A percentile compares a stretch with the other conserved stretches of the same genome.
Conservation (phyloP, 2,888 invertebrate species). For the Petrolisthes manimaculis region DNA sequence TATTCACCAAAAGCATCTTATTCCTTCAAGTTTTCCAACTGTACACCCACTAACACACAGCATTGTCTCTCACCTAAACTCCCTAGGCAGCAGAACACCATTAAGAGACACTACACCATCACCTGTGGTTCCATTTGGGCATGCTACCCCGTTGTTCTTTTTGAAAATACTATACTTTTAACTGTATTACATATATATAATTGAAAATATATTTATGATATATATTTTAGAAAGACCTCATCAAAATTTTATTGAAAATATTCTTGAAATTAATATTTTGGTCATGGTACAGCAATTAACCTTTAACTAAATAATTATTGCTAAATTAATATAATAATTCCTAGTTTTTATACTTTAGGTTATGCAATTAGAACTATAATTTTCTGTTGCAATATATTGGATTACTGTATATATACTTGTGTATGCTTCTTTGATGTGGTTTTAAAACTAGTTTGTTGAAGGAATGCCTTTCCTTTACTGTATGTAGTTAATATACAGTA, state of each 20-base stretch:
- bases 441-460: slow-evolving; percentile 32
- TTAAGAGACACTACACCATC: slow-evolving; percentile 36
- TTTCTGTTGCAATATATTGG: slow-evolving; percentile 30
- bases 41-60: slow-evolving; percentile 20
- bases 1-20: not conserved
- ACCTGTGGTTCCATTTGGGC: slow-evolving; percentile 55
- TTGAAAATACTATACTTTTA: slow-evolving; percentile 20
- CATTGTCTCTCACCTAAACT: slow-evolving; percentile 22
- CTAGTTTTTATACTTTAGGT: slow-evolving; percentile 12
- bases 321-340: not conserved
- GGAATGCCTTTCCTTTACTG: slow-evolving; percentile 26
- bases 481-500: not conserved
- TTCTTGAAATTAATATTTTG: slow-evolving; percentile 1
- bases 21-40: not conserved
- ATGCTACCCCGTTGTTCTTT: slow-evolving; percentile 44
- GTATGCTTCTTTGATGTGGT: slow-evolving; percentile 5
- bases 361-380: not conserved
- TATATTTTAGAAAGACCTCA: not conserved
- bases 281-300: slow-evolving; percentile 40
- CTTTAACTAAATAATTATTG: not conserved
- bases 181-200: not conserved
- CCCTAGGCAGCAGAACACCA: not conserved
- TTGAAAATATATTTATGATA: not conserved
- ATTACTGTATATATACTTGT: not conserved
- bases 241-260: slow-evolving; percentile 12